Conservation (phyloP, 2,797 vertebrate species). For the Brachyrhaphis roseni region DNA sequence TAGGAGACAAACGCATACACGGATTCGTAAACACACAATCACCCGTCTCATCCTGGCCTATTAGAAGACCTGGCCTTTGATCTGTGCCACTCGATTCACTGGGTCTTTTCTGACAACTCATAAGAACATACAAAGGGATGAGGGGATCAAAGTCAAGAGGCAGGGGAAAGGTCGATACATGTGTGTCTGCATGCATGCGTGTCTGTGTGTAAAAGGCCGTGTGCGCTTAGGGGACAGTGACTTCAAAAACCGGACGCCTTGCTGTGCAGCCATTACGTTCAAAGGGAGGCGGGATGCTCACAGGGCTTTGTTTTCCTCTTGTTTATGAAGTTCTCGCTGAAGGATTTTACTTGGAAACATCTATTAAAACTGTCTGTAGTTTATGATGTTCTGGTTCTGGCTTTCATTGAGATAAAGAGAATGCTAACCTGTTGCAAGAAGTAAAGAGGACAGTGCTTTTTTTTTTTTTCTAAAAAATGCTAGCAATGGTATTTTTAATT, state of each 20-base stretch:
- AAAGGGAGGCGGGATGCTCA: constrained; percentile 68
- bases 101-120: constrained; percentile 81
- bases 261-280: constrained; percentile 76
- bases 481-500: constrained; percentile 3
- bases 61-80: constrained; percentile 88
- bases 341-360: constrained; percentile 62
- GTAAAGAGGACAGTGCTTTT: not conserved
- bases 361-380: constrained; percentile 70
- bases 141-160: constrained; percentile 89
- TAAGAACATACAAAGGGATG: constrained; percentile 82
- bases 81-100: constrained; percentile 86
- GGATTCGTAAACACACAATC: constrained; percentile 62
- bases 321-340: constrained; percentile 69
- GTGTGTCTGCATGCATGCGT: constrained; percentile 48
- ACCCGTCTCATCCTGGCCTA: constrained; percentile 75
- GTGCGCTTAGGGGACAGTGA: constrained; percentile 74
- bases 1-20: constrained; percentile 30
- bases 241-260: constrained; percentile 71
- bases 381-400: constrained; percentile 67
- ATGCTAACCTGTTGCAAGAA: constrained; percentile 43
- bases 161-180: constrained; percentile 80
- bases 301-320: constrained; percentile 69
- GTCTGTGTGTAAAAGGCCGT: constrained; percentile 43
- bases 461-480: not conserved
- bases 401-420: constrained; percentile 63